Percentiles rank a stretch among this genome's conserved stretches.
Conservation (phyloP, 2,888 invertebrate species). For the Drosophila hawaiiensis region DNA sequence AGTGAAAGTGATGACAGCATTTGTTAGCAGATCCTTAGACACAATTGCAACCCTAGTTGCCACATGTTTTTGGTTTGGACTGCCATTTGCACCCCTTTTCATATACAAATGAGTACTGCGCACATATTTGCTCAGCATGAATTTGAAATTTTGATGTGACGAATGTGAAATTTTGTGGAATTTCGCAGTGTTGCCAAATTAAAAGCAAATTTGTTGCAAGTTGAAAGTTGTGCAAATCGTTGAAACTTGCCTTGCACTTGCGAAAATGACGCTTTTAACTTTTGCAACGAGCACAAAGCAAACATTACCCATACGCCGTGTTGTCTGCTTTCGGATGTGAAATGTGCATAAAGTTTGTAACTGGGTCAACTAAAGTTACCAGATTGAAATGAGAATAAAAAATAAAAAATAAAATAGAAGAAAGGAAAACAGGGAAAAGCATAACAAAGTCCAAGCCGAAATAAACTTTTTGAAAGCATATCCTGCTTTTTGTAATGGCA, state of each 20-base stretch:
- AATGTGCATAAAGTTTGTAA: constrained; percentile 61
- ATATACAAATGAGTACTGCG: background rate
- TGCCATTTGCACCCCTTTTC: constrained; percentile 26
- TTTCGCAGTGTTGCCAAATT: constrained; percentile 53
- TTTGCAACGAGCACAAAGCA: constrained; percentile 36
- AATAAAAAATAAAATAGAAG: background rate
- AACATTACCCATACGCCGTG: constrained; percentile 72
- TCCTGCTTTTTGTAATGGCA: constrained; percentile 48
- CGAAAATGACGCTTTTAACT: constrained; percentile 46
- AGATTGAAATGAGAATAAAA: constrained; percentile 11
- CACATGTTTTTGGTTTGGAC: constrained; percentile 49
- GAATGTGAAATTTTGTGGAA: constrained; percentile 19
- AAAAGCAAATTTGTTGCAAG: constrained; percentile 68
- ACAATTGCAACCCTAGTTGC: constrained; percentile 37
- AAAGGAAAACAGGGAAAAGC: constrained; percentile 9
- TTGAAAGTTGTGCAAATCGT: constrained; percentile 27
- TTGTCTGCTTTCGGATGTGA: constrained; percentile 59
- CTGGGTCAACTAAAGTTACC: constrained; percentile 59
- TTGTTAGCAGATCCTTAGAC: constrained; percentile 58
- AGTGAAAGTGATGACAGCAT: constrained; percentile 69
- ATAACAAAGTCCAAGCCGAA: constrained; percentile 36
- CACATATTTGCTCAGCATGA: constrained; percentile 49
- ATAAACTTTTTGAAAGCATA: constrained; percentile 52
- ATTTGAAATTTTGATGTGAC: constrained; percentile 43
- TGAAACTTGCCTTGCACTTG: constrained; percentile 12